These are phyloP conservation scores for Turritopsis dohrnii DNA, from an alignment of 30 jellyfish, hydroid and myxozoan genomes.

Conservation along the genomic window DNA sequence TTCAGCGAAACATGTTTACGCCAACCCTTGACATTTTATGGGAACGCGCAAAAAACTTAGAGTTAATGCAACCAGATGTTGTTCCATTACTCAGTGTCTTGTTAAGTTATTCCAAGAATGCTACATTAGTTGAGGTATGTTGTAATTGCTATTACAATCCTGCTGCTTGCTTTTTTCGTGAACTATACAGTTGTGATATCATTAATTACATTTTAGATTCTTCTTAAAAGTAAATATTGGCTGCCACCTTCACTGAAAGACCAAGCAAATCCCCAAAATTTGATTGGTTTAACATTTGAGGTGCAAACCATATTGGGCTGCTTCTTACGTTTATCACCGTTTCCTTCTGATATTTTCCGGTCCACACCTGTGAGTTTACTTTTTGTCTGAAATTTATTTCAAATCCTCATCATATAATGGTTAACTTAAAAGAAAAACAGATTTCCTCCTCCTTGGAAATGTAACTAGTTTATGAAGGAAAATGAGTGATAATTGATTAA, in stretches of 20 bases:
- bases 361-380: conserved; percentile 66
- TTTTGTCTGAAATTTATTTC: too few species aligned
- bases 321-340: conserved; percentile 58
- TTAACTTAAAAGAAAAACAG: neutral
- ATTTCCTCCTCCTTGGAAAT: too few species aligned
- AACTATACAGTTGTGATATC: neutral
- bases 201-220: conserved; percentile 22
- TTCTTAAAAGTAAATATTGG: conserved; percentile 55
- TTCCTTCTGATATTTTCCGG: conserved; percentile 42
- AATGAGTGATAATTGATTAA: too few species aligned
- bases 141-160: neutral
- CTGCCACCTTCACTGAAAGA: conserved; percentile 43
- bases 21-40: conserved; percentile 54
- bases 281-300: conserved; percentile 67
- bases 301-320: conserved; percentile 71
- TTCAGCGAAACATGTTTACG: conserved; percentile 59
- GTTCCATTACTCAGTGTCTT: conserved; percentile 41
- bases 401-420: neutral
- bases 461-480: too few species aligned
- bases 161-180: neutral
- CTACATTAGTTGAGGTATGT: conserved; percentile 62
- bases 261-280: neutral
- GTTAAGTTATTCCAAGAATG: conserved; percentile 44
- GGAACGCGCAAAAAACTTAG: conserved; percentile 30
- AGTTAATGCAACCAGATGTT: conserved; percentile 53